Conservation (phyloP, 1,140 invertebrate genomes). For the Littorina saxatilis region DNA sequence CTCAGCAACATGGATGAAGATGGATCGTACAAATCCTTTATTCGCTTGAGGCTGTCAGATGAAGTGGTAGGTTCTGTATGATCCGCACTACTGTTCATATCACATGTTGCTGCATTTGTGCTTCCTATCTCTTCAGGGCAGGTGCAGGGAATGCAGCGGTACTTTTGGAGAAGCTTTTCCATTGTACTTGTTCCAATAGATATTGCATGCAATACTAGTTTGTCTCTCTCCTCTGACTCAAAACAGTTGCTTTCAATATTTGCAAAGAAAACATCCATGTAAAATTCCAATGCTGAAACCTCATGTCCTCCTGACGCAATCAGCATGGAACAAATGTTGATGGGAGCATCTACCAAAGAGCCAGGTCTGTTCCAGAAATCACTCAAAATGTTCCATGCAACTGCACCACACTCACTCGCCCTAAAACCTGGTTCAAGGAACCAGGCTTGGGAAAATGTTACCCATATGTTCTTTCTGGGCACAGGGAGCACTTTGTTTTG, state of each 20-base stretch:
- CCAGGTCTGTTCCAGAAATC: slow-evolving; percentile 22
- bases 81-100: too few species aligned
- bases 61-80: too few species aligned
- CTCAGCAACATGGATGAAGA: slow-evolving; percentile 1
- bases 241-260: slow-evolving; percentile 16
- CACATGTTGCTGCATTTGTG: too few species aligned
- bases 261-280: slow-evolving; percentile 22
- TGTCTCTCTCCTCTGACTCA: neutral
- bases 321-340: neutral
- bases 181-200: too few species aligned
- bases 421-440: slow-evolving; percentile 11
- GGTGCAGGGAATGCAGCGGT: slow-evolving; percentile 9
- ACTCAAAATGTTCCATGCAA: slow-evolving; percentile 12
- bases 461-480: neutral
- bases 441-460: neutral
- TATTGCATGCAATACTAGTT: slow-evolving; percentile 12
- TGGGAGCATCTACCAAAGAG: slow-evolving; percentile 3
- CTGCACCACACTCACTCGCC: slow-evolving; percentile 5
- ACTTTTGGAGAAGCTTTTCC: neutral
- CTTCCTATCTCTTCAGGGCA: too few species aligned
- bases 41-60: neutral
- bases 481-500: neutral
- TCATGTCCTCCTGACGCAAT: neutral
- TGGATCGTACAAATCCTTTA: slow-evolving; percentile 39
- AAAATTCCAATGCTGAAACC: slow-evolving; percentile 14